These are phyloP conservation scores for Premnoplex brunnescens DNA, from an alignment of 2,797 vertebrate species.

Conservation along the genomic window DNA sequence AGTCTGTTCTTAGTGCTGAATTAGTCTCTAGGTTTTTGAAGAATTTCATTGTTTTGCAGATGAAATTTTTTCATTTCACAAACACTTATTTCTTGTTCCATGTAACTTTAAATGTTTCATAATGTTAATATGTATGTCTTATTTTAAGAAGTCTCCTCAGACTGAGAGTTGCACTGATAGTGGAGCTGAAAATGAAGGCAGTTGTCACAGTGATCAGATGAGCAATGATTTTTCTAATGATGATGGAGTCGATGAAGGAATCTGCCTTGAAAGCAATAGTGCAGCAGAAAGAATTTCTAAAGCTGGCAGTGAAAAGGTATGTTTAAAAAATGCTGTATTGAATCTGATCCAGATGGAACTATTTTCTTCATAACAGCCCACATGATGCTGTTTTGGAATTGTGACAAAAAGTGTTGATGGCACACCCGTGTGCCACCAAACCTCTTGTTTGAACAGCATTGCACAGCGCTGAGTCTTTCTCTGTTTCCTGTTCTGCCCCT, in stretches of 20 bases:
- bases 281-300: constrained; percentile 90
- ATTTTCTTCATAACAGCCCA: neutral
- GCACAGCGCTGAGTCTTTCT: neutral
- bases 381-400: neutral
- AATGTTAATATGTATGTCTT: constrained; percentile 38
- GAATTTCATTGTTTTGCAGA: neutral
- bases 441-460: neutral
- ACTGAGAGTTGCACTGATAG: constrained; percentile 99
- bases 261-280: constrained; percentile 92
- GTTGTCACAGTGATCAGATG: constrained; percentile 99
- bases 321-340: neutral
- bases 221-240: constrained; percentile 99
- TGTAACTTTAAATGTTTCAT: neutral
- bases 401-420: neutral
- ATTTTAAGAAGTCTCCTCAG: constrained; percentile 93
- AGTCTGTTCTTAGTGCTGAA: neutral
- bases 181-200: constrained; percentile 98
- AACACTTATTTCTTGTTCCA: neutral
- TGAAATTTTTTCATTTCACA: neutral
- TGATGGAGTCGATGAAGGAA: constrained; percentile 96
- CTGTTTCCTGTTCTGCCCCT: neutral
- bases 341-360: neutral
- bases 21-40: neutral
- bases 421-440: neutral
- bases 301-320: constrained; percentile 88